Conservation (phyloP, 2,113 vertebrate species). For the Anolis sagrei region DNA sequence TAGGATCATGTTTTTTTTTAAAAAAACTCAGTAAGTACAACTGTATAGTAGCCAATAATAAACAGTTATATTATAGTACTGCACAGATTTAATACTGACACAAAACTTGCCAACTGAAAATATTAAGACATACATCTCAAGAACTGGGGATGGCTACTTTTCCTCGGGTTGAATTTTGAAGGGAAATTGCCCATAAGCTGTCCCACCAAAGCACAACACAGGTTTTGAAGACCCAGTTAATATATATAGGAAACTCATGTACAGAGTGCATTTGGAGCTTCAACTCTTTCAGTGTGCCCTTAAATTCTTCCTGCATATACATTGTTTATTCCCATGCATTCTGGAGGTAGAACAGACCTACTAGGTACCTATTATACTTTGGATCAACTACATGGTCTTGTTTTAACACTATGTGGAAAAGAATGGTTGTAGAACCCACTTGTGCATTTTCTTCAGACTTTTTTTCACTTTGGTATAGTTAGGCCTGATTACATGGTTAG, state of each 20-base stretch:
- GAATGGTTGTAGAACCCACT: neutral
- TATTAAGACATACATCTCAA: constrained; percentile 70
- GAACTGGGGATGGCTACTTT: constrained; percentile 59
- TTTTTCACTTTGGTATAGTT: neutral
- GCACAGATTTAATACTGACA: constrained; percentile 79
- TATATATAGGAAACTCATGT: constrained; percentile 1
- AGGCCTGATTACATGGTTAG: neutral
- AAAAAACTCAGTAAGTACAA: constrained; percentile 74
- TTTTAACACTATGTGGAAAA: neutral
- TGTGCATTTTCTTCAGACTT: neutral
- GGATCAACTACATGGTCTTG: neutral
- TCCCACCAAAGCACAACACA: constrained; percentile 73
- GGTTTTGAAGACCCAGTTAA: constrained; percentile 36
- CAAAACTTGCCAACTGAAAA: constrained; percentile 74
- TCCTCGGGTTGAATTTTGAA: constrained; percentile 61
- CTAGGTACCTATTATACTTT: neutral
- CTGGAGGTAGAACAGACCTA: neutral
- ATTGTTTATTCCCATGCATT: neutral
- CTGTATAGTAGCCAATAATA: constrained; percentile 73
- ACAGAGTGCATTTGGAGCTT: neutral
- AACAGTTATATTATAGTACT: constrained; percentile 72
- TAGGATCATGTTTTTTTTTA: constrained; percentile 60
- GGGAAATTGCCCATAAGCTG: constrained; percentile 64
- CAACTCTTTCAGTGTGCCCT: neutral
- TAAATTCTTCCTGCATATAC: constrained; percentile 5